Percentiles rank a stretch among this genome's conserved stretches.
phyloP scores from a whole-genome alignment of 2,113 vertebrate species.

The Kobus ellipsiprymnus region DNA sequence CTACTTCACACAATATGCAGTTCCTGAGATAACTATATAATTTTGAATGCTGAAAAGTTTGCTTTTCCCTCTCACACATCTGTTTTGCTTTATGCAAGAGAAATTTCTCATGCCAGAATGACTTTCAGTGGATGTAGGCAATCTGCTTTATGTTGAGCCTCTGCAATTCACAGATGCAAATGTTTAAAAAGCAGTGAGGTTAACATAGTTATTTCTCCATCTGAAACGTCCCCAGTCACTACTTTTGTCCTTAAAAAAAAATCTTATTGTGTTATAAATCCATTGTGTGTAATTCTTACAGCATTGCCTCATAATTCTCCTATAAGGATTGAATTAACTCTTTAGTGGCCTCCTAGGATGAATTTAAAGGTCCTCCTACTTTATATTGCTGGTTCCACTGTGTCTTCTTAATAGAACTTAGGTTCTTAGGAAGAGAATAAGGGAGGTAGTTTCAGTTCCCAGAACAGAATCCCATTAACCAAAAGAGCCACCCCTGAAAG shows the following conservation, averaged over 20 bases:
- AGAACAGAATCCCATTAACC: neutral
- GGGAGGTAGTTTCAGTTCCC: neutral
- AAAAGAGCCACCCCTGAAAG: neutral
- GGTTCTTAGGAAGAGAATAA: neutral
- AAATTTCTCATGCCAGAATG: constrained; percentile 67
- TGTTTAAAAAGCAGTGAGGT: constrained; percentile 61
- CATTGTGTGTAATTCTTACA: constrained; percentile 17
- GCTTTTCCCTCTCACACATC: constrained; percentile 57
- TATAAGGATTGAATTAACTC: constrained; percentile 31
- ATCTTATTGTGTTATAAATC: constrained; percentile 39
- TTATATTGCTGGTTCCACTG: neutral
- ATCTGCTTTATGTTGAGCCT: constrained; percentile 68
- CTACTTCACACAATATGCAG: neutral
- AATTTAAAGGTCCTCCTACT: neutral
- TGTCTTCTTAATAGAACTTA: neutral
- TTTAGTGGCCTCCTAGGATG: neutral
- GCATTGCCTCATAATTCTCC: neutral
- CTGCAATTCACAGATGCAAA: constrained; percentile 63
- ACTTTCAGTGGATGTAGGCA: constrained; percentile 55
- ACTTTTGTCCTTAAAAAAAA: constrained; percentile 36
- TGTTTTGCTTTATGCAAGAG: constrained; percentile 69
- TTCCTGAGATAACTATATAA: constrained; percentile 35
- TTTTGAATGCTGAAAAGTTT: constrained; percentile 40
- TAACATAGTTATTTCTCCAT: constrained; percentile 63
- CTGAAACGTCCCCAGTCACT: constrained; percentile 56